phyloP scores from a whole-genome alignment of 2,888 invertebrate genomes.

The Mantis religiosa region DNA sequence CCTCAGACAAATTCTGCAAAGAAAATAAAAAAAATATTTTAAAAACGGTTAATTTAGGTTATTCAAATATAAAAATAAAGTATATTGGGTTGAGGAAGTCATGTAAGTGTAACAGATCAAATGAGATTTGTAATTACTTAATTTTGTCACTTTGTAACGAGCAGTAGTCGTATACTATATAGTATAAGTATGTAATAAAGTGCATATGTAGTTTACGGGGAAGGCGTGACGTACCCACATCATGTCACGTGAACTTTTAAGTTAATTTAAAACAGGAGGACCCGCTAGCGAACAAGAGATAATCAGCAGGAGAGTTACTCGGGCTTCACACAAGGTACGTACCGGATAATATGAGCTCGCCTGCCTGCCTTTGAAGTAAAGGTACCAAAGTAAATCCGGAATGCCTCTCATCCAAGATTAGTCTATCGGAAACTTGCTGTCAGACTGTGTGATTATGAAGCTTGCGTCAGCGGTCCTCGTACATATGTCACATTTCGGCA shows the following conservation, averaged over 20 bases:
- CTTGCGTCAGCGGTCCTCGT: neutral
- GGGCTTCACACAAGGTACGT: neutral
- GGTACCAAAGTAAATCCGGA: neutral
- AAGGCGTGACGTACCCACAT: neutral
- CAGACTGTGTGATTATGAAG: neutral
- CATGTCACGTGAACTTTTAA: neutral
- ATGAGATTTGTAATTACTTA: too few relatives aligned
- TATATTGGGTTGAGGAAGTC: too few relatives aligned
- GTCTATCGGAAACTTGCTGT: neutral
- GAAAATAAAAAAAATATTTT: too few relatives aligned
- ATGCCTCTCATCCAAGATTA: neutral
- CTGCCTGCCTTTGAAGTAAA: neutral
- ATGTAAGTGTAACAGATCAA: too few relatives aligned
- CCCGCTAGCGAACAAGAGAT: neutral
- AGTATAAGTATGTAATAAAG: too few relatives aligned
- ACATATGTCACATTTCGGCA: neutral
- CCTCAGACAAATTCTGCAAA: too few relatives aligned
- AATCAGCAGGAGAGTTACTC: neutral
- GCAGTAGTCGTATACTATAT: too few relatives aligned
- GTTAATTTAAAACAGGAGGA: neutral
- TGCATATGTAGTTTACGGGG: too few relatives aligned
- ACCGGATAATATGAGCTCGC: neutral
- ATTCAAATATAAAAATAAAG: too few relatives aligned
- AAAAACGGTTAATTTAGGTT: too few relatives aligned
- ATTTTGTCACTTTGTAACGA: too few relatives aligned